A percentile compares a stretch with the other conserved stretches of the same genome.
Evolutionary conservation across 2,888 invertebrate species (phyloP).

Genomic region (Philonicus albiceps): DNA sequence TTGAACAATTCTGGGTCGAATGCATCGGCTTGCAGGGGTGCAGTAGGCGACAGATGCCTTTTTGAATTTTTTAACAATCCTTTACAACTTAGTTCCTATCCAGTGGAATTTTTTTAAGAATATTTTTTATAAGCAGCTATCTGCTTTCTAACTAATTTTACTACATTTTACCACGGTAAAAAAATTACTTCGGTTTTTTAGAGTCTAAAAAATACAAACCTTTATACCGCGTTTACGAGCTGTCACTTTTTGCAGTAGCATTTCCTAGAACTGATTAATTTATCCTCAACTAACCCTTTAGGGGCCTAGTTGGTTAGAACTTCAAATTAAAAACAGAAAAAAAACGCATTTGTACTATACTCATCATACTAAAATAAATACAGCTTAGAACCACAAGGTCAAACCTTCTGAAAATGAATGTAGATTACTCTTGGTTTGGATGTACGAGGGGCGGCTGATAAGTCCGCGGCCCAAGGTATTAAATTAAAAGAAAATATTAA

Average conservation of each 20-base stretch:
- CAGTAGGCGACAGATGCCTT: conserved; percentile 1
- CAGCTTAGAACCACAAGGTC: too few species aligned
- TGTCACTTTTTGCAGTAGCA: not conserved
- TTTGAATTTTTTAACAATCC: conserved; percentile 11
- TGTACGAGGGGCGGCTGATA: too few species aligned
- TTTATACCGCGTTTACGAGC: not conserved
- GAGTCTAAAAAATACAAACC: not conserved
- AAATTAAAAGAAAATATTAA: too few species aligned
- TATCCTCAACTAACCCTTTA: not conserved
- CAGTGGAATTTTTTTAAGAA: not conserved
- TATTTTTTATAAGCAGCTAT: not conserved
- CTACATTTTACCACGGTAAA: not conserved
- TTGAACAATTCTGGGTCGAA: not conserved
- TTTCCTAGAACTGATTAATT: not conserved
- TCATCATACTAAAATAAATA: too few species aligned
- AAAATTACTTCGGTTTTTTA: not conserved
- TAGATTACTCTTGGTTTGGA: too few species aligned
- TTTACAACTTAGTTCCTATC: not conserved
- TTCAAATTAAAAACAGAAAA: not conserved
- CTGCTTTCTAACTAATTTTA: not conserved
- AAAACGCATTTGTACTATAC: not conserved
- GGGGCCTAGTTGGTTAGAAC: not conserved
- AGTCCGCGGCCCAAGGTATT: too few species aligned
- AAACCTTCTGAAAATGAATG: too few species aligned
- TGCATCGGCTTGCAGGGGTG: not conserved